Base-by-base conservation (phyloP, 1,140 invertebrate species). In the Nasonia giraulti region DNA sequence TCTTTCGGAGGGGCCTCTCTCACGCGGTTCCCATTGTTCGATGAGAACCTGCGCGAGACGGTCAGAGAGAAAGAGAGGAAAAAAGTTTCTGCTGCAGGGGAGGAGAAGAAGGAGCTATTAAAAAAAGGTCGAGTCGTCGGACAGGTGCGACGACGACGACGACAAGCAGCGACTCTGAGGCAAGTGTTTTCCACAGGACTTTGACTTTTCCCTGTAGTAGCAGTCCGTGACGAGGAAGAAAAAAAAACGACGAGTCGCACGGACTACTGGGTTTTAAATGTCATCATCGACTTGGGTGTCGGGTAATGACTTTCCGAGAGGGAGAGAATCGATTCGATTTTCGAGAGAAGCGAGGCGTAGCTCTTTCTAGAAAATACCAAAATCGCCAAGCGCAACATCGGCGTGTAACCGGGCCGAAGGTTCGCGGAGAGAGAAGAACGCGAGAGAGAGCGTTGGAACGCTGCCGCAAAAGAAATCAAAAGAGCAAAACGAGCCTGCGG, bases 131-230 rank as follows among this genome's bases (percentile, higher is more conserved):
- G 20, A 66, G n/a, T 44, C 23, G 33, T 11, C 6, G 37, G 82
- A 50, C 82, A 83, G 75, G 82, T 83, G 82, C 37, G 17, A 50
- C 47, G 80, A 76, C 40, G 1, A 10, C 66, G 47, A 44, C n/a
- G 27, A 27, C 27, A 27, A 27, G 27, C 27, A 27, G 27, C 27
- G 27, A 27, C 27, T 27, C 27, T 8, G 50, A 8, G 1, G n/a
- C 80, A 73, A 81, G 80, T 81, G 80, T 75, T 75, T 82, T 40
- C 40, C 50, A 20, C 10, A 44, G 12, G 4, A 74, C 47, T 74
- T 73, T 82, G 31, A n/a, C 11, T 82, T 76, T 82, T 76, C 71
- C 33, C 33, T 27, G 27, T 27, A 27, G 1, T 40, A 62, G 12
- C 20, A 62, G 55, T n/a, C 20, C 55, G 55, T 62, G 55, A 62